Conservation (phyloP, 1,140 invertebrate genomes). For the Venustaconcha ellipsiformis region DNA sequence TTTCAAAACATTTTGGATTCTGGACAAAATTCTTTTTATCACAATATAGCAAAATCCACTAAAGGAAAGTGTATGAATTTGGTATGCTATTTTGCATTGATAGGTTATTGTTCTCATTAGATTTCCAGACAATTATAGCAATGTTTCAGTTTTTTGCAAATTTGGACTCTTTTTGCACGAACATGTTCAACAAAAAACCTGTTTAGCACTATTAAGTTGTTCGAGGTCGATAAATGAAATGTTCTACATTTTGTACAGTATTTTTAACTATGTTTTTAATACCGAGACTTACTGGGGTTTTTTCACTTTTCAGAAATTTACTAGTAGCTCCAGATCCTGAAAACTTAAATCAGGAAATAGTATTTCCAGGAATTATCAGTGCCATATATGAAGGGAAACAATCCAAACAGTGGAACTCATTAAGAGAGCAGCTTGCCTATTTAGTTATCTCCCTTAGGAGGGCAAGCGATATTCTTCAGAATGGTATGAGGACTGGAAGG, state of each 20-base stretch:
- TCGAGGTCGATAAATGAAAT: not conserved
- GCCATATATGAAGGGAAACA: slow-evolving; percentile 13
- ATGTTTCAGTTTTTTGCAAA: too few relatives aligned
- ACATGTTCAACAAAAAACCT: not conserved
- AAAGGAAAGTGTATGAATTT: too few relatives aligned
- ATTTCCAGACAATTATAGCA: too few relatives aligned
- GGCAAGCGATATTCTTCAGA: slow-evolving; percentile 49
- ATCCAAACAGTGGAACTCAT: slow-evolving; percentile 12
- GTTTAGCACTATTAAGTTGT: slow-evolving; percentile 4
- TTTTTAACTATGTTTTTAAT: not conserved
- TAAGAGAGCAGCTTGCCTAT: slow-evolving; percentile 46
- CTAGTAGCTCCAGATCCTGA: slow-evolving; percentile 55
- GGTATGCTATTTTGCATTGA: too few relatives aligned
- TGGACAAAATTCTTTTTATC: too few relatives aligned
- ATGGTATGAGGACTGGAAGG: slow-evolving; percentile 12
- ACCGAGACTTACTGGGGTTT: not conserved
- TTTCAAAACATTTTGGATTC: too few relatives aligned
- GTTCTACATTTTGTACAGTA: not conserved
- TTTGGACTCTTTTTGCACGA: too few relatives aligned
- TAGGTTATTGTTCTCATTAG: too few relatives aligned
- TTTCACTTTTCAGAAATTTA: slow-evolving; percentile 44
- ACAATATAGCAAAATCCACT: too few relatives aligned
- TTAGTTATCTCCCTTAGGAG: slow-evolving; percentile 44
- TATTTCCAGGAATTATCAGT: slow-evolving; percentile 55
- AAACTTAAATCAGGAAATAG: slow-evolving; percentile 52